Base-by-base conservation (phyloP, 1,140 invertebrate genomes). In the Hycleus cichorii region DNA sequence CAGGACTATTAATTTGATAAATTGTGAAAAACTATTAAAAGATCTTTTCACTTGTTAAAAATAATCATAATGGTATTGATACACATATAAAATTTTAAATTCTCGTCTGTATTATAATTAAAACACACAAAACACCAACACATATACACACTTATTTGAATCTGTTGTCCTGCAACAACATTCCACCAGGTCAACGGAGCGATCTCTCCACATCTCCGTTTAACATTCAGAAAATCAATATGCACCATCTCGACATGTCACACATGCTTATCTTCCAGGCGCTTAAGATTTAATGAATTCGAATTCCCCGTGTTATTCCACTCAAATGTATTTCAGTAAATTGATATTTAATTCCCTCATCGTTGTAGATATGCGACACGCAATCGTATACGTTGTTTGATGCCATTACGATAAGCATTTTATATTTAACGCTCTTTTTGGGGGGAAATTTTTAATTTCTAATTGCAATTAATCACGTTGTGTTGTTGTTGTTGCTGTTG, bases 291-390 rank as follows among this genome's bases (percentile, higher is more conserved):
- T 65, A 65, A 65, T 65, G 64, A 65, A 65, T 63, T 65, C 64
- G 60, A 65, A 63, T 57, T 52, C 52, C 54, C 50, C 32, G 44
- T 60, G 64, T 63, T 65, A 60, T 65, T 65, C 58, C 49, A 65
- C 51, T 62, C 52, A 65, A 63, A 65, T 65, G 60, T 63, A 65
- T 65, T 65, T 63, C 60, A 65, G 60, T 65, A 65, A 65, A 65
- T 65, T 65, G 64, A 63, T 65, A 65, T 65, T 63, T 65, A 65
- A 65, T 65, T 65, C 58, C 58, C 49, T 25, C 51, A 12, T 50
- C 49, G 53, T 55, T 45, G 49, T 57, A 58, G 60, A 65, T 62
- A 59, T 49, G 60, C 59, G 58, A 62, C 63, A 65, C 60, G 60
- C 60, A 58, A 62, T 46, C 26, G 39, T 5, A 32, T 32, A 32